phyloP scores from a whole-genome alignment of 2,113 vertebrate genomes.

The Seriola rivoliana region DNA sequence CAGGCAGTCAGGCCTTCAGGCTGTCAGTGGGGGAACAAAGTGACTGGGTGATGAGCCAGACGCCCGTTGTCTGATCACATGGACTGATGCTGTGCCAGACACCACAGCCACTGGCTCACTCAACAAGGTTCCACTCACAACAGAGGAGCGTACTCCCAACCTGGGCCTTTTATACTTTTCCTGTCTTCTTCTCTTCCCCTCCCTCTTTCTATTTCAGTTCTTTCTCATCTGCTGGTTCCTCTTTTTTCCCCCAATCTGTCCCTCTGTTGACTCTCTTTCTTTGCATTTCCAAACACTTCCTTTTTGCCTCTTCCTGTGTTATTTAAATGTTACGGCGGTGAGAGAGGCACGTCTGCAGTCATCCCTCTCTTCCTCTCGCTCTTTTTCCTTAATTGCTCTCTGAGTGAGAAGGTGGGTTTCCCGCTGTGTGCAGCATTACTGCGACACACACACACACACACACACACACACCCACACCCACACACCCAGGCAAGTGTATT shows the following conservation, averaged over 20 bases:
- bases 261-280: constrained; percentile 33
- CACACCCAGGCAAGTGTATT: constrained; percentile 27
- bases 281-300: constrained; percentile 40
- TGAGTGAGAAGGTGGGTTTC: constrained; percentile 54
- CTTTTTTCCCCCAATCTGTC: constrained; percentile 53
- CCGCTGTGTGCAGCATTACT: constrained; percentile 53
- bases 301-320: constrained; percentile 3
- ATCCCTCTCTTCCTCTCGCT: neutral
- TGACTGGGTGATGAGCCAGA: constrained; percentile 81
- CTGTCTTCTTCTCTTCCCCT: neutral
- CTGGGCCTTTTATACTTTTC: constrained; percentile 60
- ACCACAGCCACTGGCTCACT: constrained; percentile 73
- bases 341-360: constrained; percentile 36
- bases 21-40: constrained; percentile 81
- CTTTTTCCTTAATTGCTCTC: constrained; percentile 56
- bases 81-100: constrained; percentile 80
- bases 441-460: constrained; percentile 43
- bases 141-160: constrained; percentile 60
- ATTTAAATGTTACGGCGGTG: constrained; percentile 29
- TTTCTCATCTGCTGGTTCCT: constrained; percentile 45
- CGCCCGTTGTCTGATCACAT: constrained; percentile 78
- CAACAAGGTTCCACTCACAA: constrained; percentile 76
- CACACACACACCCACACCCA: constrained; percentile 41
- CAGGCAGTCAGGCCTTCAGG: constrained; percentile 74
- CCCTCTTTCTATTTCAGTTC: constrained; percentile 51